Conservation (phyloP, 2,113 vertebrate genomes). For the Sinosuthora webbiana region DNA sequence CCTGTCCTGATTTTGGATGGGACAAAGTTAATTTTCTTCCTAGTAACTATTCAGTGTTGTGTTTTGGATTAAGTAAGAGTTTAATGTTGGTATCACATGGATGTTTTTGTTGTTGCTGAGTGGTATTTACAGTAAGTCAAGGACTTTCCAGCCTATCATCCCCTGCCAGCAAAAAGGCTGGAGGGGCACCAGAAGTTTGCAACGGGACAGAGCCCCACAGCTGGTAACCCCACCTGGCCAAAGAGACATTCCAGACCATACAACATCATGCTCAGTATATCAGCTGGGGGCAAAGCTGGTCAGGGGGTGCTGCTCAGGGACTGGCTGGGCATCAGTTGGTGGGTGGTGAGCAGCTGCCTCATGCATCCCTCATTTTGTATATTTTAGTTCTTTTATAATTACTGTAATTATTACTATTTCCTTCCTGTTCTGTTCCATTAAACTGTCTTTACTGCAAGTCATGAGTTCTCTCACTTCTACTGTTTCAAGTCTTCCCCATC, state of each 20-base stretch:
- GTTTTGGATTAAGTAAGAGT: not conserved
- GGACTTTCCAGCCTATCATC: not conserved
- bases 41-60: not conserved
- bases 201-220: not conserved
- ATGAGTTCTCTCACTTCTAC: not conserved
- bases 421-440: not conserved
- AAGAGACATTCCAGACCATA: not conserved
- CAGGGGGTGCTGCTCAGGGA: not conserved
- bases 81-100: not conserved
- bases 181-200: not conserved
- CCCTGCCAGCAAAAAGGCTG: not conserved
- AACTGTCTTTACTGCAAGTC: not conserved
- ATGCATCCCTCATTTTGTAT: rapidly evolving
- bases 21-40: not conserved
- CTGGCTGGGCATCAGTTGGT: not conserved
- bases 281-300: not conserved
- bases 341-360: not conserved
- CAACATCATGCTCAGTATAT: not conserved
- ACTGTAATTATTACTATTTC: not conserved
- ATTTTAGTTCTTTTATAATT: not conserved
- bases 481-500: not conserved
- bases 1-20: not conserved
- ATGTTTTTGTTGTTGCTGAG: not conserved
- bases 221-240: not conserved
- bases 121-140: not conserved